phyloP scores from a whole-genome alignment of 1,140 invertebrate genomes.

The Agrilus planipennis region DNA sequence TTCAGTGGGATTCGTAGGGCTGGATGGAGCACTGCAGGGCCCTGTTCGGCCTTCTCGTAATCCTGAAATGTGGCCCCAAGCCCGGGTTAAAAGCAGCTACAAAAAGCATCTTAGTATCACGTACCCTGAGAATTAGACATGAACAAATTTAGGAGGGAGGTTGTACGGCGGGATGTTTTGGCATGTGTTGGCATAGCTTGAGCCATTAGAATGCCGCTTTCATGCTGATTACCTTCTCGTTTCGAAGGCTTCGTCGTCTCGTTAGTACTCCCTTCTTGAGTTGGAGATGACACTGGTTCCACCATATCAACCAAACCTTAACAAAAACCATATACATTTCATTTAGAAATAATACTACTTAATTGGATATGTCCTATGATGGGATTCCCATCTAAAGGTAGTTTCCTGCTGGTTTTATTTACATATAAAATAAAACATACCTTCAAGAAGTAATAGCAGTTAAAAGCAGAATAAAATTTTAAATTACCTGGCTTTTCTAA shows the following conservation, averaged over 20 bases:
- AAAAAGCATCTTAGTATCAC: conserved; percentile 22
- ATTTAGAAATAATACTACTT: background rate
- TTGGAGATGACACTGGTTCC: conserved; percentile 31
- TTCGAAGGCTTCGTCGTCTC: conserved; percentile 29
- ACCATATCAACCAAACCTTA: conserved; percentile 43
- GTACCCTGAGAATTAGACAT: conserved; percentile 87
- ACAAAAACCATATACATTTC: conserved; percentile 3
- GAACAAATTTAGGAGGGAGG: conserved; percentile 87
- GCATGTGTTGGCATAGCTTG: conserved; percentile 35
- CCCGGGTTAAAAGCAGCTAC: conserved; percentile 20
- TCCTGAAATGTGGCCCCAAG: conserved; percentile 36
- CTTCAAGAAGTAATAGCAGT: background rate
- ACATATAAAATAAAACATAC: background rate
- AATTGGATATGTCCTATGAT: background rate
- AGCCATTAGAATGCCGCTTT: conserved; percentile 22
- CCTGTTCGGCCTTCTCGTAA: conserved; percentile 33
- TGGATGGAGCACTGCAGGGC: conserved; percentile 43
- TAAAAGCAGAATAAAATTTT: background rate
- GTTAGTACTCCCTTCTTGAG: conserved; percentile 20
- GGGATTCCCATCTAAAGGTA: background rate
- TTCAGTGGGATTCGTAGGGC: conserved; percentile 43
- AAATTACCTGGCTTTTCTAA: conserved; percentile 74
- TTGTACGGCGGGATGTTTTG: conserved; percentile 82
- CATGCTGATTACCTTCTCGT: conserved; percentile 42
- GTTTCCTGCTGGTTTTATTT: background rate